Evolutionary conservation across 1,140 invertebrate genomes (phyloP).

Genomic region (Apis laboriosa): DNA sequence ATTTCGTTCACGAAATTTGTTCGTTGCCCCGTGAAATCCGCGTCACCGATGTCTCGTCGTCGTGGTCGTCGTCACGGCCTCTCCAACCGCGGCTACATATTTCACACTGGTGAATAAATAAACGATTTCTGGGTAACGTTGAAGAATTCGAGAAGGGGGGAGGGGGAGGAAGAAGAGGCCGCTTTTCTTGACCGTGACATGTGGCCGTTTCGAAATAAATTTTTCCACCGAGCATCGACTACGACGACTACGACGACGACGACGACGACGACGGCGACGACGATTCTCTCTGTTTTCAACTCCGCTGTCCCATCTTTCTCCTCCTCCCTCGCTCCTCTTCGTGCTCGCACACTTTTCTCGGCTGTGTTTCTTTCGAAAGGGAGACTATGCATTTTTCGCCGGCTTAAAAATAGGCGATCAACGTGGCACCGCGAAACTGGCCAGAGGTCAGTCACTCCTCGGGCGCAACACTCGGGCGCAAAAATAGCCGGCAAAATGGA

Average conservation of each 20-base stretch:
- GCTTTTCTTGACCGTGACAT: conserved; percentile 60
- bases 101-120: conserved; percentile 23
- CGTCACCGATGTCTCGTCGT: not conserved
- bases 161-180: not conserved
- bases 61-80: too few species aligned
- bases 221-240: conserved; percentile 43
- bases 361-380: conserved; percentile 64
- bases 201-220: conserved; percentile 57
- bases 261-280: conserved; percentile 39
- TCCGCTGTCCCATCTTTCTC: conserved; percentile 1
- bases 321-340: not conserved
- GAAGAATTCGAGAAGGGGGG: conserved; percentile 41
- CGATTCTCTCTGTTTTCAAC: conserved; percentile 15
- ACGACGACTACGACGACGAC: not conserved
- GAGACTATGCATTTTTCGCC: conserved; percentile 77
- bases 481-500: conserved; percentile 78
- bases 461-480: conserved; percentile 65
- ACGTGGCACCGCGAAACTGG: conserved; percentile 73
- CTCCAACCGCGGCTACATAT: not conserved
- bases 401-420: conserved; percentile 79
- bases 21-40: not conserved
- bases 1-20: not conserved
- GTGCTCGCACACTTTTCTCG: conserved; percentile 31
- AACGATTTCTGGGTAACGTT: conserved; percentile 24
- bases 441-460: conserved; percentile 80